A percentile compares a stretch with the other conserved stretches of the same genome.
phyloP scores from a whole-genome alignment of 1,140 invertebrate genomes.

The Caenorhabditis inopinata region DNA sequence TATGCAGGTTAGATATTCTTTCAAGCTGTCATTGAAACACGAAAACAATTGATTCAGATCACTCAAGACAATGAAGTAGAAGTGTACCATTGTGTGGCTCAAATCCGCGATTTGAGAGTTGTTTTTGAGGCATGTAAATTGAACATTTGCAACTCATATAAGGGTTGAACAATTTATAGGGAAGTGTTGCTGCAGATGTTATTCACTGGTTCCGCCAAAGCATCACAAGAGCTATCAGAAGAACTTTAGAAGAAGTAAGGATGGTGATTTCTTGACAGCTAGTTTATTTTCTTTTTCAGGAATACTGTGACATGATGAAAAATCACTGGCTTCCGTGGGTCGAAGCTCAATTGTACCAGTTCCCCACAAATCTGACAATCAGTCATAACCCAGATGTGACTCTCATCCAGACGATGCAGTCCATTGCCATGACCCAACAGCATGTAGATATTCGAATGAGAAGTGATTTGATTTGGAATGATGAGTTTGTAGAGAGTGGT shows the following conservation, averaged over 20 bases:
- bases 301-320: slow-evolving; percentile 49
- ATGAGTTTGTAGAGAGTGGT: slow-evolving; percentile 38
- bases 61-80: slow-evolving; percentile 42
- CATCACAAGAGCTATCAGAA: slow-evolving; percentile 42
- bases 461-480: slow-evolving; percentile 39
- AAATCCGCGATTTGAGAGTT: slow-evolving; percentile 38
- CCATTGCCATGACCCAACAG: slow-evolving; percentile 38
- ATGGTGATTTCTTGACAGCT: not conserved
- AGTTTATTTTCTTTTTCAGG: slow-evolving; percentile 13
- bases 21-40: not conserved
- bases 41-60: not conserved
- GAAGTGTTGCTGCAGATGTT: slow-evolving; percentile 46
- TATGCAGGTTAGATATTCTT: slow-evolving; percentile 35
- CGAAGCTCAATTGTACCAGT: slow-evolving; percentile 41
- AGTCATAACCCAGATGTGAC: slow-evolving; percentile 46
- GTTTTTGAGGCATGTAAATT: not conserved
- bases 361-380: slow-evolving; percentile 46
- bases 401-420: slow-evolving; percentile 41
- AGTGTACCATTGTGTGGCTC: slow-evolving; percentile 45
- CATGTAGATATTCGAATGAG: slow-evolving; percentile 39
- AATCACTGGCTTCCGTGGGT: slow-evolving; percentile 48
- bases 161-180: not conserved
- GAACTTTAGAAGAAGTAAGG: slow-evolving; percentile 45
- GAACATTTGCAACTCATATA: not conserved
- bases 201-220: slow-evolving; percentile 46